Evolutionary conservation across 2,797 vertebrate genomes (phyloP).

Genomic region (Aulostomus chinensis): DNA sequence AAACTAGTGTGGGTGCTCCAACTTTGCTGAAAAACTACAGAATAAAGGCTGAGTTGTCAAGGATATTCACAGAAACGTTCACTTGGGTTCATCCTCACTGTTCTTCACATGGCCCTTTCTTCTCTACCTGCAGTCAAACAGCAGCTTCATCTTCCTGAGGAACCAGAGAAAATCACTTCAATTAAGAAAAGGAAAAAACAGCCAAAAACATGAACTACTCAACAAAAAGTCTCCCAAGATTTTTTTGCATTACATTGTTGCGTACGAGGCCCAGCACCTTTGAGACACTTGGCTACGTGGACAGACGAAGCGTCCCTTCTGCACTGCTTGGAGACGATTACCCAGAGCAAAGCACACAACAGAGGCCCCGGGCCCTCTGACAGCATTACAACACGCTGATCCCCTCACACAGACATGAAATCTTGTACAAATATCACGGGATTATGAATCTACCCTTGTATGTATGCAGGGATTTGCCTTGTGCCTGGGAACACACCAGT

Average conservation of each 20-base stretch:
- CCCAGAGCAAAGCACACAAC: slow-evolving; percentile 65
- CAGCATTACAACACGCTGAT: slow-evolving; percentile 51
- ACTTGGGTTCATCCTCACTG: no score
- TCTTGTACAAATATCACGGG: slow-evolving; percentile 63
- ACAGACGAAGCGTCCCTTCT: slow-evolving; percentile 36
- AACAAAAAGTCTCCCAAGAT: no score
- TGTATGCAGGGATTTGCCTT: slow-evolving; percentile 33
- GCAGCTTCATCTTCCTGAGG: slow-evolving; percentile 50
- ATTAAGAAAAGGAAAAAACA: no score
- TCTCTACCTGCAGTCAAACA: slow-evolving; percentile 1
- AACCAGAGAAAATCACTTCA: slow-evolving; percentile 24
- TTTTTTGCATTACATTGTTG: no score
- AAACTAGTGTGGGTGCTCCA: not conserved
- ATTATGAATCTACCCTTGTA: slow-evolving; percentile 45
- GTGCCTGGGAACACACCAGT: slow-evolving; percentile 35
- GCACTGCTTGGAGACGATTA: slow-evolving; percentile 69
- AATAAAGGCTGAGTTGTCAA: not conserved
- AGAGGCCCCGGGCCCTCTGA: slow-evolving; percentile 44
- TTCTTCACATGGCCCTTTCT: no score
- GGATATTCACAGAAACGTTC: no score
- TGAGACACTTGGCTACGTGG: no score
- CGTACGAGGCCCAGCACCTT: no score
- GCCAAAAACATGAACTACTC: not conserved
- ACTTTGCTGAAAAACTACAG: not conserved
- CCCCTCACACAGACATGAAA: slow-evolving; percentile 52